Percentiles rank a stretch among this genome's conserved stretches.
Conservation (phyloP, 2,797 vertebrate species). For the Delichon dasypus region DNA sequence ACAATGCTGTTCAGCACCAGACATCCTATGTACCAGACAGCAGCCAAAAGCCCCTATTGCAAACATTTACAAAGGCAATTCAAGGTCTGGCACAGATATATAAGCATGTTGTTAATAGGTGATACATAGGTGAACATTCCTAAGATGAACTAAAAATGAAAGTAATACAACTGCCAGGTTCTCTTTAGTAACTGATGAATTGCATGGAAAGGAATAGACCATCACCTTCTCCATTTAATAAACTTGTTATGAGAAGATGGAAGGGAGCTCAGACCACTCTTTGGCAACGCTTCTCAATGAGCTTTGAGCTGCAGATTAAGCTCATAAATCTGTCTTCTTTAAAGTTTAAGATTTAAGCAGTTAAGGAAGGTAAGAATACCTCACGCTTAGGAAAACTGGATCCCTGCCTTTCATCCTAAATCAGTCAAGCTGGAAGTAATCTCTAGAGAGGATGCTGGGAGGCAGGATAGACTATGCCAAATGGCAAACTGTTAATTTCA, state of each 20-base stretch:
- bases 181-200: not conserved
- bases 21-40: not conserved
- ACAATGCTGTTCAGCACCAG: not conserved
- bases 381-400: not conserved
- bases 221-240: not conserved
- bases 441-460: not conserved
- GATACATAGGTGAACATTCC: not conserved
- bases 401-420: not conserved
- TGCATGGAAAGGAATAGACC: not conserved
- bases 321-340: not conserved
- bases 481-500: not conserved
- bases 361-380: not conserved
- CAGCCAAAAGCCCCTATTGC: not conserved
- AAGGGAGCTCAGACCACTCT: not conserved
- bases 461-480: not conserved
- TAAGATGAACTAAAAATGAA: not conserved
- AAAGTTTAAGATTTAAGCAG: not conserved
- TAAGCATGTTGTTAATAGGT: not conserved
- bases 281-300: not conserved
- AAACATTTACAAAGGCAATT: not conserved
- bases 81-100: not conserved
- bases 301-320: not conserved
- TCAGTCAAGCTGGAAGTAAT: not conserved
- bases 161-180: not conserved
- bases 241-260: not conserved